Percentiles rank a stretch among this genome's conserved stretches.
Evolutionary conservation across 2,113 vertebrate species (phyloP).

Genomic region (Alethe castanea): DNA sequence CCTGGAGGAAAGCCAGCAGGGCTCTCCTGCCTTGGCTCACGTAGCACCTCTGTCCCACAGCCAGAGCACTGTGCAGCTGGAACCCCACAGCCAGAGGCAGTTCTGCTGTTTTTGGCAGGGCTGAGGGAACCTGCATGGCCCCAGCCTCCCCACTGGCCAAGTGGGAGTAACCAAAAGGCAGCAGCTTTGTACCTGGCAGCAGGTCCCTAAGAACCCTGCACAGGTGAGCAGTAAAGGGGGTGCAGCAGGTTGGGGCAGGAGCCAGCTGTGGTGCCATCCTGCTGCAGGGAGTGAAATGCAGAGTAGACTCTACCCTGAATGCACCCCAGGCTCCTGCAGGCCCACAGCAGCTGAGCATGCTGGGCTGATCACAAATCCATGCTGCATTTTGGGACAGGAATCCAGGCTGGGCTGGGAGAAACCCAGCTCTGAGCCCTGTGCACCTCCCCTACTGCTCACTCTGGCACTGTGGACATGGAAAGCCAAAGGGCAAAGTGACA

Average conservation of each 20-base stretch:
- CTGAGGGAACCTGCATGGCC: not conserved
- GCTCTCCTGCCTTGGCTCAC: not conserved
- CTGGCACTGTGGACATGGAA: fast-evolving
- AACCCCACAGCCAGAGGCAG: not conserved
- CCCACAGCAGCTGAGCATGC: not conserved
- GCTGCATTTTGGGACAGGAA: not conserved
- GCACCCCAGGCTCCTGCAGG: not conserved
- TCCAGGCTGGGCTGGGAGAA: not conserved
- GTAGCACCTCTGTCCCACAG: not conserved
- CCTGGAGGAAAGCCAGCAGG: not conserved
- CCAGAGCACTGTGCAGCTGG: not conserved
- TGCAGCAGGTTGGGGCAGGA: fast-evolving
- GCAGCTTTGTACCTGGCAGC: not conserved
- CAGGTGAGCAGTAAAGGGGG: not conserved
- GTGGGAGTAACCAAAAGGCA: fast-evolving
- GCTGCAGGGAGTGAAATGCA: not conserved
- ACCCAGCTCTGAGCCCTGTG: not conserved
- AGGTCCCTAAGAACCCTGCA: not conserved
- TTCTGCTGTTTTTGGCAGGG: not conserved
- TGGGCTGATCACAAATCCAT: not conserved
- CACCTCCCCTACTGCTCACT: fast-evolving
- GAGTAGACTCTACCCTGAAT: fast-evolving
- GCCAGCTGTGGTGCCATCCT: not conserved
- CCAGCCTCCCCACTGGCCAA: not conserved
- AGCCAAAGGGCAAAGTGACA: not conserved